Percentiles rank a stretch among this genome's conserved stretches.
Evolutionary conservation across 1,140 invertebrate genomes (phyloP).

Genomic region (Frieseomelitta varia): DNA sequence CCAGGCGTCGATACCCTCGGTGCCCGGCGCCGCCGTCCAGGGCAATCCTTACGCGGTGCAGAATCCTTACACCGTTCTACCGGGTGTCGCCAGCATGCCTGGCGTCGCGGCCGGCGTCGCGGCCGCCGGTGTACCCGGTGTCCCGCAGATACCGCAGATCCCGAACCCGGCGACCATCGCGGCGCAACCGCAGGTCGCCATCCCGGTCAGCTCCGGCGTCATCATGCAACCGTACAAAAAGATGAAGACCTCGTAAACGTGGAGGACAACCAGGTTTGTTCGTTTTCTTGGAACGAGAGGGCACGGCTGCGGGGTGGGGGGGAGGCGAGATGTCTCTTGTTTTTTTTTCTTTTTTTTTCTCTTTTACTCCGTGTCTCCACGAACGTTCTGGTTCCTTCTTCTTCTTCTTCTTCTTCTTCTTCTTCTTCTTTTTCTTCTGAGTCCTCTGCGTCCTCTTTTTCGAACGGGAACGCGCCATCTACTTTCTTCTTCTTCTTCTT

Average conservation of each 20-base stretch:
- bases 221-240: constrained; percentile 92
- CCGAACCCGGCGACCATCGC: constrained; percentile 78
- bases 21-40: constrained; percentile 77
- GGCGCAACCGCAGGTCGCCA: constrained; percentile 77
- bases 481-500: not conserved
- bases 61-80: constrained; percentile 77
- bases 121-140: constrained; percentile 71
- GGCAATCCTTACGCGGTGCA: constrained; percentile 74
- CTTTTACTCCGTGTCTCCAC: not conserved
- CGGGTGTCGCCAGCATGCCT: constrained; percentile 72
- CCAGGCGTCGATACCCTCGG: constrained; percentile 72
- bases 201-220: constrained; percentile 82
- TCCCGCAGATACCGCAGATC: constrained; percentile 76
- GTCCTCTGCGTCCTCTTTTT: constrained; percentile 45
- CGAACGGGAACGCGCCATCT: constrained; percentile 9
- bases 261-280: too few species aligned
- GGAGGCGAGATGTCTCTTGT: not conserved
- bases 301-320: too few species aligned
- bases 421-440: constrained; percentile 42
- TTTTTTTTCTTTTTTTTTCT: too few species aligned
- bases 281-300: not conserved
- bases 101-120: constrained; percentile 72
- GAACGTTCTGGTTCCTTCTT: constrained; percentile 48
- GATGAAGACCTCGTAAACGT: constrained; percentile 92
- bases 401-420: constrained; percentile 36